phyloP scores from a whole-genome alignment of 1,140 invertebrate genomes.

The Melanaphis sacchari region DNA sequence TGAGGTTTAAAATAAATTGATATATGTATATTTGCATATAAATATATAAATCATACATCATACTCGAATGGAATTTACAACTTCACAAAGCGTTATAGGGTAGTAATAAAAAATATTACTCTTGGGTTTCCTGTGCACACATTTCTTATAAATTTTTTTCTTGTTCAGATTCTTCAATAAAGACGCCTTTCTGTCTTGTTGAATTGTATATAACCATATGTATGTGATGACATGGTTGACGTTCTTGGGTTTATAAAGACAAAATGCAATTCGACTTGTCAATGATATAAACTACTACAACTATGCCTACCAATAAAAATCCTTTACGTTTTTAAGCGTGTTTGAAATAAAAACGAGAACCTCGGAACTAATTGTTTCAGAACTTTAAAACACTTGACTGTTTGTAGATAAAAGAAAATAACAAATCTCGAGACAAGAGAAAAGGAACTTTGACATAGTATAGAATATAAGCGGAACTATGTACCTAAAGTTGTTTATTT shows the following conservation, averaged over 20 bases:
- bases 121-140: neutral
- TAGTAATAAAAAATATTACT: neutral
- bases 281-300: neutral
- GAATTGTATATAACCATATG: neutral
- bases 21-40: too few relatives aligned
- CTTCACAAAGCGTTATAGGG: neutral
- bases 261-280: neutral
- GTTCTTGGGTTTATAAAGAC: neutral
- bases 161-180: neutral
- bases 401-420: neutral
- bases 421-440: neutral
- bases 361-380: neutral
- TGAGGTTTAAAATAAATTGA: neutral
- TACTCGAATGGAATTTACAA: neutral
- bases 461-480: neutral
- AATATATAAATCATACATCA: neutral
- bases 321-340: neutral
- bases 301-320: neutral
- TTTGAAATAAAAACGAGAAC: neutral
- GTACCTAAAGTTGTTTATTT: neutral
- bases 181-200: neutral
- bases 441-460: neutral
- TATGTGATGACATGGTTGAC: neutral
- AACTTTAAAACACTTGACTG: neutral
- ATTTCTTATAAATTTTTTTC: neutral